Evolutionary conservation across 2,797 vertebrate species (phyloP).

Genomic region (Lacerta agilis): DNA sequence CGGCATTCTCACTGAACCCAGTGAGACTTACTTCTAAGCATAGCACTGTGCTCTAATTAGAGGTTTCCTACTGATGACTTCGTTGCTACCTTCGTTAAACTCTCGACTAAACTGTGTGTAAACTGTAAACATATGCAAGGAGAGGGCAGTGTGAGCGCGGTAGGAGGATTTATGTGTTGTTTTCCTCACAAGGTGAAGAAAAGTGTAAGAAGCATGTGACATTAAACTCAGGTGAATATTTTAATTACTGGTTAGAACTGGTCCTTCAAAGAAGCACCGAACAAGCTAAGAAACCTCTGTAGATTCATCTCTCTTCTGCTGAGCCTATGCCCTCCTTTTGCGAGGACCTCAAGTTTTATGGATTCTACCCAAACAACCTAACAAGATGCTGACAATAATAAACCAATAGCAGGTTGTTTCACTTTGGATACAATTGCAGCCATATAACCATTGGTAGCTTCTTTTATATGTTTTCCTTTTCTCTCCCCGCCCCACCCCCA

Average conservation of each 20-base stretch:
- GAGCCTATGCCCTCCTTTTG: slow-evolving; percentile 44
- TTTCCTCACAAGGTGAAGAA: neutral
- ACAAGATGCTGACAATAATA: slow-evolving; percentile 75
- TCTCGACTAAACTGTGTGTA: slow-evolving; percentile 26
- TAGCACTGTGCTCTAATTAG: slow-evolving; percentile 27
- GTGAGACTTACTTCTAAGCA: neutral
- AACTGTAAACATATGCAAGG: slow-evolving; percentile 35
- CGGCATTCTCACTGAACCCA: neutral
- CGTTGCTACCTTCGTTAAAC: slow-evolving; percentile 28
- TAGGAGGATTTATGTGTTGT: too few relatives aligned
- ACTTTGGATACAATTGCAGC: slow-evolving; percentile 75
- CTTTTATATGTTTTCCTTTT: slow-evolving; percentile 77
- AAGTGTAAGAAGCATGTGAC: neutral
- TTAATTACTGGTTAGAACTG: slow-evolving; percentile 55
- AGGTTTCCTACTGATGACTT: slow-evolving; percentile 48
- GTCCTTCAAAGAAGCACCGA: neutral
- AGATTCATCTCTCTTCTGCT: neutral
- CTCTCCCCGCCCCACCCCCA: slow-evolving; percentile 74
- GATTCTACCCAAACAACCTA: slow-evolving; percentile 78
- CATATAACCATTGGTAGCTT: slow-evolving; percentile 77
- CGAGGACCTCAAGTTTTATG: slow-evolving; percentile 72
- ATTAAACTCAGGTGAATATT: slow-evolving; percentile 56
- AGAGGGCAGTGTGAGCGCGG: neutral
- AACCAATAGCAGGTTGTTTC: slow-evolving; percentile 77
- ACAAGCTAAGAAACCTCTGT: neutral